Conservation (phyloP, 2,113 vertebrate genomes). For the Xenopus borealis region DNA sequence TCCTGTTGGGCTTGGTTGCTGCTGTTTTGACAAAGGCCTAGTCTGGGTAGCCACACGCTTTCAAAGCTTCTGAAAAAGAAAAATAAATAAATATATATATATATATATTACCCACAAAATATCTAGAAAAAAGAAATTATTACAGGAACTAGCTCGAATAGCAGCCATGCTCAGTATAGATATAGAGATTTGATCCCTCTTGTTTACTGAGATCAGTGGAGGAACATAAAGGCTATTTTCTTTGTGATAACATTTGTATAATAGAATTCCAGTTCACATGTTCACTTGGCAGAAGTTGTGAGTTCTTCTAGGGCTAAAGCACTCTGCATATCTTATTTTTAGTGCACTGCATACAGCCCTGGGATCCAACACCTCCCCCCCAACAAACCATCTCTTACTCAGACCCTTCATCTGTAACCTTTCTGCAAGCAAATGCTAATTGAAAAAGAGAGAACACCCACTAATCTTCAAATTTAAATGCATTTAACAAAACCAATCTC, state of each 20-base stretch:
- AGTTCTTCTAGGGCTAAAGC: conserved; percentile 48
- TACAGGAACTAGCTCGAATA: no score
- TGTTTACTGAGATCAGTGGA: conserved; percentile 51
- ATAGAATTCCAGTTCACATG: conserved; percentile 31
- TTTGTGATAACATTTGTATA: conserved; percentile 44
- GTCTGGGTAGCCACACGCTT: no score
- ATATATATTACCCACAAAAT: no score
- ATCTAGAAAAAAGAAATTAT: no score
- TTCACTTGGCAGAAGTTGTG: conserved; percentile 49
- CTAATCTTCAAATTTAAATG: conserved; percentile 87
- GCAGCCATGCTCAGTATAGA: no score
- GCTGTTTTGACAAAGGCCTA: no score
- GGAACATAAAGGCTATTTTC: conserved; percentile 45
- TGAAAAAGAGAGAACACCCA: conserved; percentile 84
- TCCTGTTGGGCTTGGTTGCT: no score
- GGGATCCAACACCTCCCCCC: conserved; percentile 52
- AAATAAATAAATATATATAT: no score
- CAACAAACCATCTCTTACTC: conserved; percentile 51
- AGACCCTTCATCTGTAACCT: conserved; percentile 79
- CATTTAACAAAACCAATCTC: conserved; percentile 87
- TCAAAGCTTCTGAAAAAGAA: no score
- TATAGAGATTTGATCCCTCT: conserved; percentile 11
- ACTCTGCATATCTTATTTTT: conserved; percentile 52
- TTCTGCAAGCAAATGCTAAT: conserved; percentile 82
- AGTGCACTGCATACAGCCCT: conserved; percentile 59